phyloP scores from a whole-genome alignment of 2,113 vertebrate species.

The Nettapus auritus region DNA sequence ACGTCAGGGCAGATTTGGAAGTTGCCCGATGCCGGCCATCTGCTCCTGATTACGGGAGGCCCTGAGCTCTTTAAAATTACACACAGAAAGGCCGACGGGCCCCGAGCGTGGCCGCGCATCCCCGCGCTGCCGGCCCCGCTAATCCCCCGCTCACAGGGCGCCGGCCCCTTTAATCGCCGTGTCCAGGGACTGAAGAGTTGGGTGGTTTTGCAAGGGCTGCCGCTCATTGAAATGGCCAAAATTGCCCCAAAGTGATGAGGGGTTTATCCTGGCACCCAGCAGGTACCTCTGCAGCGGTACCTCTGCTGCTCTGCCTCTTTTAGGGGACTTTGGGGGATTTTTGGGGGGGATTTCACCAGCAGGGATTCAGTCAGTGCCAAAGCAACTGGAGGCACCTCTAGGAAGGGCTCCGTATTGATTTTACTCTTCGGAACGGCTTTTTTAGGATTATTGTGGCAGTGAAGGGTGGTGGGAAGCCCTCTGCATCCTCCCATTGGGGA shows the following conservation, averaged over 20 bases:
- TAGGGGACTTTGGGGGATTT: not conserved
- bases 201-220: not conserved
- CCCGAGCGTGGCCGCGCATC: not conserved
- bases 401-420: not conserved
- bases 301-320: rapidly evolving
- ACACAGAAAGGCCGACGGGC: not conserved
- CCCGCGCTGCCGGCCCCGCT: not conserved
- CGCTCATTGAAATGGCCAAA: not conserved
- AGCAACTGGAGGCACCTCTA: not conserved
- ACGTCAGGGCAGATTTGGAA: slow-evolving; percentile 71
- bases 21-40: slow-evolving; percentile 69
- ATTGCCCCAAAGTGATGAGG: not conserved
- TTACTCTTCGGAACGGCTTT: not conserved
- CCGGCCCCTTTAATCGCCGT: not conserved
- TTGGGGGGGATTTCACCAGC: not conserved
- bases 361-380: rapidly evolving
- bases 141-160: not conserved
- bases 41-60: slow-evolving; percentile 72
- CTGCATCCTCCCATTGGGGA: not conserved
- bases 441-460: not conserved
- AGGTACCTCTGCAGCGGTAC: not conserved
- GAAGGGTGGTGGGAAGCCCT: not conserved
- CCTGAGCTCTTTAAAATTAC: slow-evolving; percentile 70
- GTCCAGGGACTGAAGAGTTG: not conserved
- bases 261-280: not conserved